Base-by-base conservation (phyloP, 2,888 invertebrate genomes). In the Drosophila paracracens region DNA sequence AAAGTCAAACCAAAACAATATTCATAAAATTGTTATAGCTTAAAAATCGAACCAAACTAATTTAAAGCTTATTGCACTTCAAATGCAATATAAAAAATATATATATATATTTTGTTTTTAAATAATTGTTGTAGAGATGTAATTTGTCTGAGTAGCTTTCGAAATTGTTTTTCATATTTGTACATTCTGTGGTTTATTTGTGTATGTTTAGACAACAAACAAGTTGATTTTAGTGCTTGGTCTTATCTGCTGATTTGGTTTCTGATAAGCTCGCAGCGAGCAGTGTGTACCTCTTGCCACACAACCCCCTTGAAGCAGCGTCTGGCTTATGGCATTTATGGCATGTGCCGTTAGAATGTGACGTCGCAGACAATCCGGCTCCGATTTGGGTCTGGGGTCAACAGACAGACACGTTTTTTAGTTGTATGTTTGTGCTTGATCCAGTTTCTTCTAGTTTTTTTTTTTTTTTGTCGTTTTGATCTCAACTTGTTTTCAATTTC, bases 351-450 rank as follows among this genome's bases (percentile, higher is more conserved):
- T 27, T 3, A 18, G 21, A 40, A 29, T 46, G 31, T 52, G 51
- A 16, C 53, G 62, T 51, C 54, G 74, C 62, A 74, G 75, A 75
- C 75, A 74, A 46, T 57, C 40, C 69, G 77, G 50, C 77, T 74
- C 61, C 66, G 66, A 35, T 38, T 65, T 48, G 21, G 25, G n/a
- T 46, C 52, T 66, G 36, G 40, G 64, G 60, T 59, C 70, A 60
- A 52, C n/a, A 43, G 51, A 40, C 36, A 33, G 5, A 16, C 33
- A 25, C 21, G 35, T 18, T 53, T 35, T 6, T 52, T 35, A 16
- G 25, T 25, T 33, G 33, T 21, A 11, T 35, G 38, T 48, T 71
- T 79, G 78, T 72, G 76, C 79, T 76, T 79, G 76, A 80, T 74
- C 76, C 76, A 80, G 76, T 76, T 79, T 75, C 13, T 40, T 25